phyloP scores from a whole-genome alignment of 2,888 invertebrate species.

The Drosophila mercatorum region DNA sequence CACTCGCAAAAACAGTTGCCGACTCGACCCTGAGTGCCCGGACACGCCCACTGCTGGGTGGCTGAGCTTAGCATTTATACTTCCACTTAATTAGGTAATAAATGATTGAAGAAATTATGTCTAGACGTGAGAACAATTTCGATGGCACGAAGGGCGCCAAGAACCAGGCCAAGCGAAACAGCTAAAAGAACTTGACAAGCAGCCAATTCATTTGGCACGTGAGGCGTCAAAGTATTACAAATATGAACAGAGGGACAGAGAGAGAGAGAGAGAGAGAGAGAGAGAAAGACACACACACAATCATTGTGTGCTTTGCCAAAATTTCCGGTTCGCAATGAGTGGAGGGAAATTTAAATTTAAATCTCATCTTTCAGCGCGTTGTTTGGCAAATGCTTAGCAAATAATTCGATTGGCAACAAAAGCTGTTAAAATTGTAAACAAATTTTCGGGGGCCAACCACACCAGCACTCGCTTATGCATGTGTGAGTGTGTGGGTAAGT shows the following conservation, averaged over 20 bases:
- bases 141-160: slow-evolving; percentile 54
- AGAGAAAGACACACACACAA: slow-evolving; percentile 11
- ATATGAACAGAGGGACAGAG: slow-evolving; percentile 43
- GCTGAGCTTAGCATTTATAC: slow-evolving; percentile 78
- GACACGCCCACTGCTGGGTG: slow-evolving; percentile 59
- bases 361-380: slow-evolving; percentile 28
- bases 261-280: slow-evolving; percentile 5
- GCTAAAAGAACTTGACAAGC: slow-evolving; percentile 45
- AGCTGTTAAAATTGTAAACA: slow-evolving; percentile 64
- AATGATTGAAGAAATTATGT: slow-evolving; percentile 85
- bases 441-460: slow-evolving; percentile 29
- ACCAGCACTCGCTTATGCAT: slow-evolving; percentile 13
- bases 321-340: slow-evolving; percentile 6
- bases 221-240: slow-evolving; percentile 69
- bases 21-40: slow-evolving; percentile 42
- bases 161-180: slow-evolving; percentile 24
- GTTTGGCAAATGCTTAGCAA: slow-evolving; percentile 61
- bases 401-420: slow-evolving; percentile 68
- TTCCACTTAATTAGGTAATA: slow-evolving; percentile 85
- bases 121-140: slow-evolving; percentile 85
- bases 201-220: slow-evolving; percentile 77
- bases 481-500: slow-evolving; percentile 21
- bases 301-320: slow-evolving; percentile 5
- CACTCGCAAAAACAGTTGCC: slow-evolving; percentile 33
- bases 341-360: slow-evolving; percentile 18